Conservation (phyloP, 1,140 invertebrate genomes). For the Atta texana region DNA sequence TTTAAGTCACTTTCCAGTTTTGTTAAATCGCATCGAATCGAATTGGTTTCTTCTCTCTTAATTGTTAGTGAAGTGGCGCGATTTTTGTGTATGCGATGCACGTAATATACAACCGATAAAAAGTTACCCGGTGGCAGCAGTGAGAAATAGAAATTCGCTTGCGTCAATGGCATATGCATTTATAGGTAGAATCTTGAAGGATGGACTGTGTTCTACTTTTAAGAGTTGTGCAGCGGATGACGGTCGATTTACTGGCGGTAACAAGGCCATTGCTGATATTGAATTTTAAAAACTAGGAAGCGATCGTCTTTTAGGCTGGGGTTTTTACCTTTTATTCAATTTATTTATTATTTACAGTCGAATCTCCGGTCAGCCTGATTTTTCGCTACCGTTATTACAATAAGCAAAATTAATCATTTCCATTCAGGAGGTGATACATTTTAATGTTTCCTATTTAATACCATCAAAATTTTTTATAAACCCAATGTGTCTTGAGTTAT, state of each 20-base stretch:
- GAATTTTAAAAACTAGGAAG: conserved; percentile 78
- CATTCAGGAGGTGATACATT: neutral
- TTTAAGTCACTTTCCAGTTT: neutral
- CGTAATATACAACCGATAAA: conserved; percentile 44
- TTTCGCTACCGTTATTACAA: conserved; percentile 26
- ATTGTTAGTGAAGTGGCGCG: neutral
- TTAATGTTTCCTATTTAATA: neutral
- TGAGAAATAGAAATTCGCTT: conserved; percentile 84
- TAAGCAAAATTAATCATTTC: conserved; percentile 7
- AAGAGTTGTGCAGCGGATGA: conserved; percentile 73
- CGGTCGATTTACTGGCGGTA: conserved; percentile 71
- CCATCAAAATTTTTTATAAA: neutral
- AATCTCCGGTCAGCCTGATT: neutral
- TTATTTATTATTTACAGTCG: neutral
- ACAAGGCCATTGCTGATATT: conserved; percentile 73
- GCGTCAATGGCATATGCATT: conserved; percentile 73
- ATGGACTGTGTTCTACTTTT: conserved; percentile 84
- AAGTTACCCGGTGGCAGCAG: conserved; percentile 12
- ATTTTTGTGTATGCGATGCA: conserved; percentile 23
- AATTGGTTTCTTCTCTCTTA: neutral
- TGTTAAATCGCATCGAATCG: neutral
- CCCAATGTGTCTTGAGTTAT: neutral
- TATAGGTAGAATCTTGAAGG: conserved; percentile 82
- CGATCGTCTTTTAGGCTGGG: conserved; percentile 12
- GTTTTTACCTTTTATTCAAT: neutral